Conservation (phyloP, 2,888 invertebrate species). For the Drosophila kokeensis region DNA sequence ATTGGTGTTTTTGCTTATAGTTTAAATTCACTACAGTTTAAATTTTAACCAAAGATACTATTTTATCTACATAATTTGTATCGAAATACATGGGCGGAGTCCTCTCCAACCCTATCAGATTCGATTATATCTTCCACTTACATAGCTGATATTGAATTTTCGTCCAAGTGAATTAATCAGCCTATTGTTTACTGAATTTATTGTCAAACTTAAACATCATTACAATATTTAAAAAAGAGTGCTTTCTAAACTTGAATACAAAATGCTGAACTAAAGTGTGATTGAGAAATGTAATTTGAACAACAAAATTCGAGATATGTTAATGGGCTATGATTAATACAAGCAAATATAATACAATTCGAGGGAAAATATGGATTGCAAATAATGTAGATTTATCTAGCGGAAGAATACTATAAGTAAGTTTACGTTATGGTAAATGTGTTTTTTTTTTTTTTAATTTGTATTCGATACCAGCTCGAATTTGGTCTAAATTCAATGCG, state of each 20-base stretch:
- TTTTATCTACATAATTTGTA: conserved; percentile 5
- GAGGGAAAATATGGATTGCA: conserved; percentile 36
- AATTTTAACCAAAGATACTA: conserved; percentile 8
- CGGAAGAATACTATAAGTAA: conserved; percentile 18
- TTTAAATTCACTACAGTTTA: not conserved
- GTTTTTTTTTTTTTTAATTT: conserved; percentile 31
- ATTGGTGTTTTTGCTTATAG: not conserved
- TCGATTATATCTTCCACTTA: not conserved
- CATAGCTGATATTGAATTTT: not conserved
- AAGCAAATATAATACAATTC: conserved; percentile 51
- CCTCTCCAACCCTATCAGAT: not conserved
- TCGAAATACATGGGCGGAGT: not conserved
- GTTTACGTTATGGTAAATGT: conserved; percentile 16
- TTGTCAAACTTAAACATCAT: conserved; percentile 37
- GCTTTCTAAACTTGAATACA: conserved; percentile 20
- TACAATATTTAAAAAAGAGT: conserved; percentile 29
- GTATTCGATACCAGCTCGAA: conserved; percentile 83
- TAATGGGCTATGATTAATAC: conserved; percentile 18
- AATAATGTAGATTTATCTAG: conserved; percentile 20
- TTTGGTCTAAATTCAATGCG: conserved; percentile 77
- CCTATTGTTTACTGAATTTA: conserved; percentile 28
- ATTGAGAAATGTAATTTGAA: conserved; percentile 25
- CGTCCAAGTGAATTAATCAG: conserved; percentile 4
- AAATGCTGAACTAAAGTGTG: conserved; percentile 40
- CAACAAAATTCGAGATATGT: conserved; percentile 43